Evolutionary conservation across 1,140 invertebrate species (phyloP).

Genomic region (Phymorhynchus buccinoides): DNA sequence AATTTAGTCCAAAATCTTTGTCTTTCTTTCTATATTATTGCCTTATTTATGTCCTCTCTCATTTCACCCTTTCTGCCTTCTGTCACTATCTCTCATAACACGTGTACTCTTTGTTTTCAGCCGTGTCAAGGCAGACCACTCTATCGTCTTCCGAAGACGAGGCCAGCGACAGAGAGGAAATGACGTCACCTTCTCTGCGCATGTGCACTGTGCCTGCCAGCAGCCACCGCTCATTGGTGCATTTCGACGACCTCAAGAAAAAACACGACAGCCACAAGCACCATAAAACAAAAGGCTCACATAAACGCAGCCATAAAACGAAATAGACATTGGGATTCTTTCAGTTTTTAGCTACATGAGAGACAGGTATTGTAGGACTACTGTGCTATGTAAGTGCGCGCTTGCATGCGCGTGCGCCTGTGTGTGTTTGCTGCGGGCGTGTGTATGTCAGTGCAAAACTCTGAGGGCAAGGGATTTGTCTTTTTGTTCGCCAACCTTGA

Average conservation of each 20-base stretch:
- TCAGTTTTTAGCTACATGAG: constrained; percentile 81
- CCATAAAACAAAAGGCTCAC: background rate
- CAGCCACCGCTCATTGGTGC: background rate
- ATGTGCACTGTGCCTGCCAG: background rate
- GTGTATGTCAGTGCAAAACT: no score
- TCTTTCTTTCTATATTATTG: no score
- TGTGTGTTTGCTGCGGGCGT: no score
- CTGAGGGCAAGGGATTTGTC: no score
- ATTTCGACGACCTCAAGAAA: background rate
- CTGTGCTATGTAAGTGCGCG: no score
- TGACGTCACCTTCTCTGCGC: background rate
- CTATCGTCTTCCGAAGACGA: background rate
- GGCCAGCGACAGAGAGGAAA: background rate
- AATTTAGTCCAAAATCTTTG: no score
- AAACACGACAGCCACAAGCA: background rate
- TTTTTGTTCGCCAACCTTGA: no score
- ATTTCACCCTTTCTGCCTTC: no score
- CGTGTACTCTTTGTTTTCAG: no score
- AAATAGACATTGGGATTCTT: constrained; percentile 77
- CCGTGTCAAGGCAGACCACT: background rate
- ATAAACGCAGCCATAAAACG: background rate
- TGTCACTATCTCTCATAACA: no score
- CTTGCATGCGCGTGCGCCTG: no score
- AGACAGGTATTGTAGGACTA: constrained; percentile 81
- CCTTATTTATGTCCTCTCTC: no score